Conservation (phyloP, 23 tunicate species). For the Ascidia mentula region DNA sequence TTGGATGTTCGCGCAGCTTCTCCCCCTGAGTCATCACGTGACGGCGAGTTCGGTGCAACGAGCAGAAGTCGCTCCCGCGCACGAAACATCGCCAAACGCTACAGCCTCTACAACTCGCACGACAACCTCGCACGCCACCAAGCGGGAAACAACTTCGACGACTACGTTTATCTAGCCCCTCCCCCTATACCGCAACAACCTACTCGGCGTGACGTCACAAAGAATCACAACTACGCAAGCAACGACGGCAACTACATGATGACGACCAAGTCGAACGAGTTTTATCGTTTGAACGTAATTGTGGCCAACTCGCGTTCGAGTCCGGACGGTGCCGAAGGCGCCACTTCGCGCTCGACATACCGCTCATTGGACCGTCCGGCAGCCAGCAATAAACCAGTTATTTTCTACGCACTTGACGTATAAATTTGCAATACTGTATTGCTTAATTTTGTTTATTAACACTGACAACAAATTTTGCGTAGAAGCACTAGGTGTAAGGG, state of each 20-base stretch:
- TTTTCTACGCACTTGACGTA: constrained; percentile 69
- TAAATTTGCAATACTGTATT: constrained; percentile 15
- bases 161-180: constrained; percentile 52
- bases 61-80: constrained; percentile 64
- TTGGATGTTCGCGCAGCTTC: background rate
- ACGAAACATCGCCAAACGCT: constrained; percentile 63
- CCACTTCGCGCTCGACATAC: constrained; percentile 3
- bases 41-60: background rate
- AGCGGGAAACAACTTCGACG: background rate
- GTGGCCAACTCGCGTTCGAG: constrained; percentile 37
- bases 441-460: background rate
- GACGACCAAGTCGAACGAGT: constrained; percentile 35
- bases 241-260: background rate
- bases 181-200: constrained; percentile 6
- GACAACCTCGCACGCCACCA: constrained; percentile 31
- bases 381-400: constrained; percentile 15
- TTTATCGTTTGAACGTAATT: constrained; percentile 41
- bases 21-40: background rate
- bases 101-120: constrained; percentile 64
- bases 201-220: background rate
- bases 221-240: background rate
- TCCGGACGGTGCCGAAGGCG: constrained; percentile 54
- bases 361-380: constrained; percentile 20
- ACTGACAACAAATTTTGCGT: no score
- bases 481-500: no score